A percentile compares a stretch with the other conserved stretches of the same genome.
Conservation (phyloP, 2,888 invertebrate genomes). For the Steinernema carpocapsae region DNA sequence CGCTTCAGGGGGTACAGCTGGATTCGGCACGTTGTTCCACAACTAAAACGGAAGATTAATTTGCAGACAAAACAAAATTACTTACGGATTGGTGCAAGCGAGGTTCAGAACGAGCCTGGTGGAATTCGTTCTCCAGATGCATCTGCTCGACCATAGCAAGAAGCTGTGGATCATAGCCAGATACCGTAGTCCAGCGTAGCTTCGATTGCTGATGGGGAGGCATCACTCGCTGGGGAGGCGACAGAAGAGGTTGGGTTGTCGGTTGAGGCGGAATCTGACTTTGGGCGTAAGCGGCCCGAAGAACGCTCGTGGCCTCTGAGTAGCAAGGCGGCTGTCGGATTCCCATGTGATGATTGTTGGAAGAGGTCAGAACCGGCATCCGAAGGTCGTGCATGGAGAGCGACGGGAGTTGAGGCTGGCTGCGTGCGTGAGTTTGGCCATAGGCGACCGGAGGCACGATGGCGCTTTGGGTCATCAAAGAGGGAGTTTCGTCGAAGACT, state of each 20-base stretch:
- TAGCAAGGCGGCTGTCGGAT: slow-evolving; percentile 31
- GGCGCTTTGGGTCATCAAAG: slow-evolving; percentile 15
- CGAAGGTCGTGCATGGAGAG: slow-evolving; percentile 11
- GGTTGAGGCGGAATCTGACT: background rate
- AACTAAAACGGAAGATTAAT: background rate
- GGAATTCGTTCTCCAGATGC: slow-evolving; percentile 25
- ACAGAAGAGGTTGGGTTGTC: background rate
- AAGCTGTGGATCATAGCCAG: slow-evolving; percentile 34
- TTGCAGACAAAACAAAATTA: background rate
- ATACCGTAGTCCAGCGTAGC: slow-evolving; percentile 35
- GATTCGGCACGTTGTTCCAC: slow-evolving; percentile 13
- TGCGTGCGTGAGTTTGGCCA: background rate
- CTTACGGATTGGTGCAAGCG: slow-evolving; percentile 12
- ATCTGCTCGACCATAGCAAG: slow-evolving; percentile 32
- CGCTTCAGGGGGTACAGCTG: background rate
- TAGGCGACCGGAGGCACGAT: background rate
- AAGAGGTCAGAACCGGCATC: background rate
- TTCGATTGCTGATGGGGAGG: background rate
- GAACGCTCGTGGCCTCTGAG: slow-evolving; percentile 13
- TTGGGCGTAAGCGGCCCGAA: background rate
- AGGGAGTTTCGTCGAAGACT: background rate
- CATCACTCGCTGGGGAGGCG: slow-evolving; percentile 1
- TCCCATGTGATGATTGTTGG: background rate
- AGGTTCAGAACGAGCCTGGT: slow-evolving; percentile 24
- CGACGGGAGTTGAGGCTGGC: background rate